Conservation (phyloP, 2,113 vertebrate genomes). For the Colinus virginianus region DNA sequence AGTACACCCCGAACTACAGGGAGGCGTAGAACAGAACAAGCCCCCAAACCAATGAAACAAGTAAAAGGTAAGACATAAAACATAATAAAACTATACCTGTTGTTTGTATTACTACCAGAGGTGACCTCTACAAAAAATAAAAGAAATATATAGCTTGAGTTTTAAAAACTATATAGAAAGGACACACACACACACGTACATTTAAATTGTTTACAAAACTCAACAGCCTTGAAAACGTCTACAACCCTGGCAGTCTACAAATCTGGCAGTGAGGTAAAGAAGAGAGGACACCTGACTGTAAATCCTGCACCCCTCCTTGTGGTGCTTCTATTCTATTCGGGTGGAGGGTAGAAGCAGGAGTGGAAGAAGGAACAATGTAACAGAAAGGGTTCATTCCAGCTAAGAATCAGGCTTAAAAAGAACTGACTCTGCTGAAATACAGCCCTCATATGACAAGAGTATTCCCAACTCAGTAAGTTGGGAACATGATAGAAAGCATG, state of each 20-base stretch:
- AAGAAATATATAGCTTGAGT: neutral
- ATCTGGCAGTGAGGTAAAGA: neutral
- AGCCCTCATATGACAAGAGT: neutral
- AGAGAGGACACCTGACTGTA: neutral
- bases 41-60: neutral
- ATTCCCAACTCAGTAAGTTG: neutral
- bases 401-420: neutral
- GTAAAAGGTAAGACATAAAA: neutral
- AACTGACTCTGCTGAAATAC: neutral
- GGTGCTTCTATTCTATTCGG: neutral
- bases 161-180: neutral
- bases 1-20: neutral
- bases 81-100: neutral
- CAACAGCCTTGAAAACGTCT: neutral
- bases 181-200: neutral
- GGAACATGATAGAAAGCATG: neutral
- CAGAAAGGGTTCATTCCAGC: neutral
- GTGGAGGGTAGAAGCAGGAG: neutral
- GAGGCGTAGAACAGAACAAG: neutral
- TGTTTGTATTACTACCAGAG: neutral
- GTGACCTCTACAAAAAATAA: neutral
- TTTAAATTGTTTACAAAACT: neutral
- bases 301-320: neutral
- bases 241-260: no score
- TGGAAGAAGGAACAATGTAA: neutral